Percentiles rank a stretch among this genome's conserved stretches.
These are phyloP conservation scores for Diplolepis rosae DNA, from an alignment of 2,888 invertebrate genomes.

Conservation along the genomic window DNA sequence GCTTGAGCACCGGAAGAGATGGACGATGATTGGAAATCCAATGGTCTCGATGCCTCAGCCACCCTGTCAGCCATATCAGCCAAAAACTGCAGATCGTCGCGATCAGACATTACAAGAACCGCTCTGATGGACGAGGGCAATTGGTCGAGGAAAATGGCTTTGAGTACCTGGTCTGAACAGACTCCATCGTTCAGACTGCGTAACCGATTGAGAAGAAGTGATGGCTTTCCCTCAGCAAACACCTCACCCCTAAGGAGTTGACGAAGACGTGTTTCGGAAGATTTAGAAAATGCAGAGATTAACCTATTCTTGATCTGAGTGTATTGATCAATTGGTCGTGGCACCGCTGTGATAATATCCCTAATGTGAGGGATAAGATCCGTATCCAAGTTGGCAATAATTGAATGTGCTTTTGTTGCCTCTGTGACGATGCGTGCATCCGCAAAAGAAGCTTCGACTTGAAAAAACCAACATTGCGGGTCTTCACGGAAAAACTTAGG, in stretches of 20 bases:
- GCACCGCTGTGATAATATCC: background rate
- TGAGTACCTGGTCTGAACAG: slow-evolving; percentile 5
- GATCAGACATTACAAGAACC: no score
- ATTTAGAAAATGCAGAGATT: background rate
- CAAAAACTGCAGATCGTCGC: no score
- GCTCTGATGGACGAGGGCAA: no score
- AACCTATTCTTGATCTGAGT: background rate
- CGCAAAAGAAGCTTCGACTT: background rate
- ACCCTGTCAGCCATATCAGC: no score
- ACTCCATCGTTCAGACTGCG: slow-evolving; percentile 14
- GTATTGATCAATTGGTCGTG: background rate
- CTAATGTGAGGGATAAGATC: background rate
- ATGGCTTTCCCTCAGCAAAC: background rate
- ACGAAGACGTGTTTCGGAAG: background rate
- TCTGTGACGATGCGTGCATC: background rate
- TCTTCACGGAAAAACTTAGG: background rate
- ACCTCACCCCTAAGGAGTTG: background rate
- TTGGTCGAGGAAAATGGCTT: slow-evolving; percentile 32
- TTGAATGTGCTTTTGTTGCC: background rate
- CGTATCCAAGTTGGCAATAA: background rate
- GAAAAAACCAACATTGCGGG: background rate
- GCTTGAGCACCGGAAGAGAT: no score
- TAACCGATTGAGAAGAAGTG: background rate
- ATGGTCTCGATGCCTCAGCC: no score
- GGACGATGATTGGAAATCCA: no score